Evolutionary conservation across 1,140 invertebrate species (phyloP), one percentile per base, ranked within the genome.

Genomic region (Heliconius congener): DNA sequence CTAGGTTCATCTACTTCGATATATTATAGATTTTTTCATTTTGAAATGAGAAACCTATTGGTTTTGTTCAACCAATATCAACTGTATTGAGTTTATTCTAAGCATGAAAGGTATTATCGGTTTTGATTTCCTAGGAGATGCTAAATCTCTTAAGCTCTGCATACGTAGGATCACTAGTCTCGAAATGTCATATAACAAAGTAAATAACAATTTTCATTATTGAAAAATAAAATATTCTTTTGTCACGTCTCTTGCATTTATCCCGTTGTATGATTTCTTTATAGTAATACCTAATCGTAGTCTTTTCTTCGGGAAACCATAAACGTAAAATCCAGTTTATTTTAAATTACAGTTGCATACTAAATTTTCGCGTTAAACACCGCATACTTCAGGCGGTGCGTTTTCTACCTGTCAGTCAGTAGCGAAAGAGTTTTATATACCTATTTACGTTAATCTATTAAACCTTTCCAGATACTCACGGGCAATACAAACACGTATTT

Each of bases 401-500:
- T 52, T 52, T 18, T 52, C 42, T 13, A 46, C 13, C 42, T 46
- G 11, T 46, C 42, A 46, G 34, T 37, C 34, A 37, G 34, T 37
- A 37, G 34, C 3, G 42, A 46, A 46, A 11, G 11, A 11, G 3
- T 46, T 9, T 46, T 46, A 13, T 46, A 13, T 46, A 46, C 34
- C 34, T 37, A 37, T 37, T 46, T 19, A 8, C 8, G 23, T 57
- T 57, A 23, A 57, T 23, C 8, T 27, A 27, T 66, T 66, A 30
- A 9, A 27, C 8, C 3, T 27, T 66, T 66, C 60, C 60, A 66
- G 60, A 66, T 66, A 13, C 60, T 66, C 2, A 42, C 76, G 3
- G 98, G 97, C 30, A 98, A 98, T 93, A 96, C 95, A 16, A 98
- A 98, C 92, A 98, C 98, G 13, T 97, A 97, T 87, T 95, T 97